phyloP scores from a whole-genome alignment of 1,140 invertebrate species.

The Zaprionus gabonicus region DNA sequence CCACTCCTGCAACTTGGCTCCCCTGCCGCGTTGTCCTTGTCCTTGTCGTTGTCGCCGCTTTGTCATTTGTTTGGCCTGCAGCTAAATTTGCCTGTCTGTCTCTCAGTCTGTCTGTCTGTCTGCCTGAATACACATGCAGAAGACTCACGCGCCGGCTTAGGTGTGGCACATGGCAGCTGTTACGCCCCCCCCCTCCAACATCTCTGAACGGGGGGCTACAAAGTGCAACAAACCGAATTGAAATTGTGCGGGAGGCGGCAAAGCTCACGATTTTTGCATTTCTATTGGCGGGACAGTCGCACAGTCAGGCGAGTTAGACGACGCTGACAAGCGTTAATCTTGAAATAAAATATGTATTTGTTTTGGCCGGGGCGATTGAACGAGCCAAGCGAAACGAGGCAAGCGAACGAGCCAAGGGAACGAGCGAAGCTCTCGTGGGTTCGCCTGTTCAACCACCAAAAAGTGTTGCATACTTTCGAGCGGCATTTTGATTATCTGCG shows the following conservation, averaged over 20 bases:
- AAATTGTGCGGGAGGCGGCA: constrained; percentile 45
- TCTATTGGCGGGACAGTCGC: constrained; percentile 10
- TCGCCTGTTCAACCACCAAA: constrained; percentile 61
- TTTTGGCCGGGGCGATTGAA: constrained; percentile 28
- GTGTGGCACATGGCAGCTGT: constrained; percentile 78
- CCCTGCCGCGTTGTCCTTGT: constrained; percentile 8
- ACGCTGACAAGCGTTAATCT: constrained; percentile 77
- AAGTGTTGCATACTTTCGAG: constrained; percentile 65
- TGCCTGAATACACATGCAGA: constrained; percentile 35
- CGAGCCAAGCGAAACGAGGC: not conserved
- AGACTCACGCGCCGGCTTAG: constrained; percentile 55
- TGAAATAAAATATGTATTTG: constrained; percentile 78
- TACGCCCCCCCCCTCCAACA: constrained; percentile 5
- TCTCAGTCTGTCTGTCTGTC: constrained; percentile 25
- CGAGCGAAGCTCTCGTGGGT: not conserved
- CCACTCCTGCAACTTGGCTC: not conserved
- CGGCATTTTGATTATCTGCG: constrained; percentile 73
- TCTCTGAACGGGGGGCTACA: constrained; percentile 49
- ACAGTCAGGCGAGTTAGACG: constrained; percentile 21
- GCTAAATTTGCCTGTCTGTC: constrained; percentile 76
- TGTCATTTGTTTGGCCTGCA: constrained; percentile 82
- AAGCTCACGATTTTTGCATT: constrained; percentile 59
- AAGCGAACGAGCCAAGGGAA: constrained; percentile 4
- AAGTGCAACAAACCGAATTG: constrained; percentile 80
- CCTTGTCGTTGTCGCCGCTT: constrained; percentile 55